Percentiles rank a stretch among this genome's conserved stretches.
Evolutionary conservation across 2,113 vertebrate genomes (phyloP).

Genomic region (Chamaetylas fuelleborni): DNA sequence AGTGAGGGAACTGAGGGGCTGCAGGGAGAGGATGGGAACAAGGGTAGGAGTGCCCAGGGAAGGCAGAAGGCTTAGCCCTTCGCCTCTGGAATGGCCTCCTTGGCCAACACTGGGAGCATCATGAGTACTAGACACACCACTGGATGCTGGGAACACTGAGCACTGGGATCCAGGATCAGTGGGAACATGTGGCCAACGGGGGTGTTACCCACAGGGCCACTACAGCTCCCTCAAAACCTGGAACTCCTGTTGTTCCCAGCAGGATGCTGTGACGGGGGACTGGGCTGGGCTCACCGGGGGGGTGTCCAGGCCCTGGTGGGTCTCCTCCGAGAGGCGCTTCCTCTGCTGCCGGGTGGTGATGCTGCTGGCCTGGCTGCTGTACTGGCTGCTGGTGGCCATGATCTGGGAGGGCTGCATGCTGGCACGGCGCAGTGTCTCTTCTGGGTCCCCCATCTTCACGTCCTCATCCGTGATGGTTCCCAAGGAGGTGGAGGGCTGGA

Average conservation of each 20-base stretch:
- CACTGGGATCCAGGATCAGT: not conserved
- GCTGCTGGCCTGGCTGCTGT: not conserved
- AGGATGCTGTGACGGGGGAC: not conserved
- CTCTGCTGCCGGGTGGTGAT: conserved; percentile 72
- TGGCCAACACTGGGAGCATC: not conserved
- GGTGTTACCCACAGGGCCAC: not conserved
- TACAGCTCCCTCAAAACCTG: not conserved
- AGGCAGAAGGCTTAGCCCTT: not conserved
- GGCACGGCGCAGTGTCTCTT: conserved; percentile 85
- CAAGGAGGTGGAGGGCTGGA: conserved; percentile 70
- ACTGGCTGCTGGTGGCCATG: not conserved
- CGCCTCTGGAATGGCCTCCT: rapidly evolving
- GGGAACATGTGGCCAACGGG: rapidly evolving
- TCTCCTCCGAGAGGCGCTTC: conserved; percentile 63
- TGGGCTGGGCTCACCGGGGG: conserved; percentile 72
- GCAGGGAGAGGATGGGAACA: rapidly evolving
- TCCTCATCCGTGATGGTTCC: conserved; percentile 86
- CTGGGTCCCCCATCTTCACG: conserved; percentile 83
- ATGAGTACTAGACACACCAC: not conserved
- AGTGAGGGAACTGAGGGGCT: not conserved
- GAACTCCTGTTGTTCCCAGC: not conserved
- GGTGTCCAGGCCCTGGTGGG: conserved; percentile 71
- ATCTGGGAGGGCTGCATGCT: conserved; percentile 81
- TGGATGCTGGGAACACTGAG: not conserved
- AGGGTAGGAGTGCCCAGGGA: not conserved